Evolutionary conservation across 1,140 invertebrate genomes (phyloP).

Genomic region (Stegodyphus mimosarum): DNA sequence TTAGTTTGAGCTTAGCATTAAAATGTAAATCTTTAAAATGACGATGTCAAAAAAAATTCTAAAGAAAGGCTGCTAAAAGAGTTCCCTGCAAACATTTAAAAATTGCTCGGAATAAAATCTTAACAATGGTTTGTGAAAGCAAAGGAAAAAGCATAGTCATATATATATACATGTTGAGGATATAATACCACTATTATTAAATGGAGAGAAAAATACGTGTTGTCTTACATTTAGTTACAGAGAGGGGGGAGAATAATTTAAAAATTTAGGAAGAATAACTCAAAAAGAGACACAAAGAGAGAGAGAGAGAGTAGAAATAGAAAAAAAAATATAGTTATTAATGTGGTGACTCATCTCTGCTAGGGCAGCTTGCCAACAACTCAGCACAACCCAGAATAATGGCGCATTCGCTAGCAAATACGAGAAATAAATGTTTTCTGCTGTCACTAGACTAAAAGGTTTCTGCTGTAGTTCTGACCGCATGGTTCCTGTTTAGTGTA

Average conservation of each 20-base stretch:
- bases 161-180: too few relatives aligned
- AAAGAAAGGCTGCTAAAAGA: too few relatives aligned
- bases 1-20: too few relatives aligned
- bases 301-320: neutral
- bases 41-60: too few relatives aligned
- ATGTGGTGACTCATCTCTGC: slow-evolving; percentile 47
- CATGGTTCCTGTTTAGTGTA: slow-evolving; percentile 48
- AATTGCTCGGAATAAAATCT: too few relatives aligned
- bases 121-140: too few relatives aligned
- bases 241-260: slow-evolving; percentile 2
- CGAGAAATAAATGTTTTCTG: slow-evolving; percentile 52
- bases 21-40: too few relatives aligned
- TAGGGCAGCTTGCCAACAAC: slow-evolving; percentile 52
- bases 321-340: slow-evolving; percentile 35
- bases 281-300: slow-evolving; percentile 9
- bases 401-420: slow-evolving; percentile 36
- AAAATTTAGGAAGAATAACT: neutral
- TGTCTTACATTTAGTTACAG: neutral
- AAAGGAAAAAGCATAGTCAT: too few relatives aligned
- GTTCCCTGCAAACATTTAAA: too few relatives aligned
- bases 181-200: neutral
- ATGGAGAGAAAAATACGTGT: neutral
- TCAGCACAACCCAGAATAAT: slow-evolving; percentile 41
- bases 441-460: slow-evolving; percentile 51
- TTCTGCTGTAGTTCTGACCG: slow-evolving; percentile 42